Evolutionary conservation across 2,113 vertebrate species (phyloP).

Genomic region (Megaceryle torquata): DNA sequence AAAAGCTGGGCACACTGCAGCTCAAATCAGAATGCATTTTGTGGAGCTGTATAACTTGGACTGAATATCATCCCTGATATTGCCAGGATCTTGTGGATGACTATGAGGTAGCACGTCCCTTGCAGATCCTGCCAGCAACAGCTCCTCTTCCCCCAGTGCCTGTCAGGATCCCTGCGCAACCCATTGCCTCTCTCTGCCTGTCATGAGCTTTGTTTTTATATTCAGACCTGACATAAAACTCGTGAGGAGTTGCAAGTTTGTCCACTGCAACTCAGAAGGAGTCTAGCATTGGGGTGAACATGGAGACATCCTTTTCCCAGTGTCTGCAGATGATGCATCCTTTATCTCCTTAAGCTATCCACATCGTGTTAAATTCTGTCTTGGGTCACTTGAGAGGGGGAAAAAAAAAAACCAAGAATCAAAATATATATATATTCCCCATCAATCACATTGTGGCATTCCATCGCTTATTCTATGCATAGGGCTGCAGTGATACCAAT

Average conservation of each 20-base stretch:
- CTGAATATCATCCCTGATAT: not conserved
- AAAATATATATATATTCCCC: not conserved
- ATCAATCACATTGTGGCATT: not conserved
- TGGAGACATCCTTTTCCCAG: not conserved
- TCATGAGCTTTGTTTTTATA: not conserved
- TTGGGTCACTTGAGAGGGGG: not conserved
- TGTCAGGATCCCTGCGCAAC: not conserved
- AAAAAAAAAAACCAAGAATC: too few relatives aligned
- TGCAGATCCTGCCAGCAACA: not conserved
- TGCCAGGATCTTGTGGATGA: not conserved
- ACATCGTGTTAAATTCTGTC: not conserved
- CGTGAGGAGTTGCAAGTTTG: rapidly evolving
- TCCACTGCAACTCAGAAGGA: not conserved
- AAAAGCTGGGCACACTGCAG: not conserved
- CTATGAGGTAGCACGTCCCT: not conserved
- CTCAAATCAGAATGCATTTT: not conserved
- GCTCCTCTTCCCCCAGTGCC: not conserved
- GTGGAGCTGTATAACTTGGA: not conserved
- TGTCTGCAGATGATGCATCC: not conserved
- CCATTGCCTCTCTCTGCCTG: not conserved
- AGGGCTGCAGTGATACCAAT: not conserved
- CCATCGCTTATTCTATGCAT: not conserved
- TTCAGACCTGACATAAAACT: not conserved
- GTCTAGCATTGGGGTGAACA: not conserved
- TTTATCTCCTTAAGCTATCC: not conserved